These are phyloP conservation scores for Habropoda laboriosa DNA, from an alignment of 1,140 invertebrate genomes.

Conservation along the genomic window DNA sequence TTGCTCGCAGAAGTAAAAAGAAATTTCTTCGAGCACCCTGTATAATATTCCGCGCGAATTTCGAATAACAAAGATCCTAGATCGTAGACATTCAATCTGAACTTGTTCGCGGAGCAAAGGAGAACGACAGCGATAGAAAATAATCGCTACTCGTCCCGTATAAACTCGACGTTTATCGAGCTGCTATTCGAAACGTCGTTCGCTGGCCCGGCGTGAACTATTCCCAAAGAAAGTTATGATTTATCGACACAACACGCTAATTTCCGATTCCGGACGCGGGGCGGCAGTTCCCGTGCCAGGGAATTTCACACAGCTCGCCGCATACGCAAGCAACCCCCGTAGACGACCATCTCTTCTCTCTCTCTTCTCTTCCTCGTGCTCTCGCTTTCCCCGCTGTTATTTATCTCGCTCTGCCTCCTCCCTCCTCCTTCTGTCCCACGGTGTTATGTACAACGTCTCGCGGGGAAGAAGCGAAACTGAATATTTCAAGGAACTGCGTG, in stretches of 20 bases:
- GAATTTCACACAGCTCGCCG: not conserved
- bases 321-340: not conserved
- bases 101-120: no score
- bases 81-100: not conserved
- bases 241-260: constrained; percentile 29
- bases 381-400: not conserved
- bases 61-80: no score
- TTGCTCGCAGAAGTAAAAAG: no score
- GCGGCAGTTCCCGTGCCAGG: constrained; percentile 7
- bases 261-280: constrained; percentile 26
- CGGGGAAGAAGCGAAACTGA: not conserved
- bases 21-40: no score
- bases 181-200: not conserved
- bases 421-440: not conserved
- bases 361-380: not conserved
- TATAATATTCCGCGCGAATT: no score
- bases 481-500: not conserved
- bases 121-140: not conserved
- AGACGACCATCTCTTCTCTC: not conserved
- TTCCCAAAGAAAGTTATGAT: constrained; percentile 32
- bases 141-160: not conserved
- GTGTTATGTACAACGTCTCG: not conserved
- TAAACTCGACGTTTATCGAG: constrained; percentile 26
- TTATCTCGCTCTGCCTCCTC: not conserved
- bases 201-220: constrained; percentile 10